Evolutionary conservation across 2,888 invertebrate genomes (phyloP).

Genomic region (Eupeodes luniger): DNA sequence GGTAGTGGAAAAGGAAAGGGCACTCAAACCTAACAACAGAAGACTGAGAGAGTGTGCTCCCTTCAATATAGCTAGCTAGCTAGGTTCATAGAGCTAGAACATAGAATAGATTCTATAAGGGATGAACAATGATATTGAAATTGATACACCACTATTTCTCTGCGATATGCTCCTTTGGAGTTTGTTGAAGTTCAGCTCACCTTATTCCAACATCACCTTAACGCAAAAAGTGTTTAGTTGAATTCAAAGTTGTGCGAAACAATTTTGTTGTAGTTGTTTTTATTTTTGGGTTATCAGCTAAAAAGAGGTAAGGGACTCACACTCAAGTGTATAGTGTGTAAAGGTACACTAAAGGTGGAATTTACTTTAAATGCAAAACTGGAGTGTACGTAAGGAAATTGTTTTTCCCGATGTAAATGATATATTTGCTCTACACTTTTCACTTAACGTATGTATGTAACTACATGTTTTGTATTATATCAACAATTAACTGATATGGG

Average conservation of each 20-base stretch:
- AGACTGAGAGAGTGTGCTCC: background rate
- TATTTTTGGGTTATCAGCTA: background rate
- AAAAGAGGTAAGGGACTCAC: background rate
- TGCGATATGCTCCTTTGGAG: slow-evolving; percentile 14
- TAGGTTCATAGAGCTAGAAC: too few species aligned
- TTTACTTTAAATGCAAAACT: background rate
- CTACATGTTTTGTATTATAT: too few species aligned
- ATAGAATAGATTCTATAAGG: background rate
- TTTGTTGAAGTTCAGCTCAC: background rate
- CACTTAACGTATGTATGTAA: too few species aligned
- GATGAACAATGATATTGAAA: slow-evolving; percentile 28
- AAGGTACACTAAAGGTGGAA: background rate
- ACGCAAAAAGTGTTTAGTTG: slow-evolving; percentile 20
- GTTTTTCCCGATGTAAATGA: too few species aligned
- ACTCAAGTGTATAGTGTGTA: background rate
- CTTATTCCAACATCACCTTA: too few species aligned
- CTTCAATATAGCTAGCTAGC: too few species aligned
- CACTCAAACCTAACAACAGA: background rate
- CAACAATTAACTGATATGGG: too few species aligned
- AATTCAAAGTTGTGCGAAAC: slow-evolving; percentile 5
- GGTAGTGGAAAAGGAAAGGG: slow-evolving; percentile 8
- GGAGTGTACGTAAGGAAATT: background rate
- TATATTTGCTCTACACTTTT: too few species aligned
- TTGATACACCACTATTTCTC: slow-evolving; percentile 18
- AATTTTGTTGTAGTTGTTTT: slow-evolving; percentile 1